Percentiles rank a stretch among this genome's conserved stretches.
Evolutionary conservation across 2,888 invertebrate genomes (phyloP).

Genomic region (Drosophila lutescens): DNA sequence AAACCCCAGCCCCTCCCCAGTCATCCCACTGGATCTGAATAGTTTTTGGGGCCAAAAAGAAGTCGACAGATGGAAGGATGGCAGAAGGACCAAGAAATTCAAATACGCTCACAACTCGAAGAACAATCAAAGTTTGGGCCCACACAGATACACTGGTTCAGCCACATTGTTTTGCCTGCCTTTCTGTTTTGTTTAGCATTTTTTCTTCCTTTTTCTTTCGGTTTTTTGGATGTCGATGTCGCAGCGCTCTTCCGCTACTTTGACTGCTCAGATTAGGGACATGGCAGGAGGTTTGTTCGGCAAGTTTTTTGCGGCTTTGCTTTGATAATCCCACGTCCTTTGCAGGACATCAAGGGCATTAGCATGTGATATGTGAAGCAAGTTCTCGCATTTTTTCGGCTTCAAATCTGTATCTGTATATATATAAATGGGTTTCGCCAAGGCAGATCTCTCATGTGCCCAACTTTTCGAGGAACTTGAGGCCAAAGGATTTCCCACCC

Average conservation of each 20-base stretch:
- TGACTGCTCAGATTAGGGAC: constrained; percentile 39
- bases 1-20: too few relatives aligned
- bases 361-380: constrained; percentile 46
- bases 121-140: constrained; percentile 31
- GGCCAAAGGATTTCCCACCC: constrained; percentile 2
- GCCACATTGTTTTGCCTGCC: constrained; percentile 25
- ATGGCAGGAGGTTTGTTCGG: constrained; percentile 25
- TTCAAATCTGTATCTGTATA: constrained; percentile 14
- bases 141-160: neutral
- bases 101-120: constrained; percentile 37
- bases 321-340: constrained; percentile 39
- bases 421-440: constrained; percentile 22
- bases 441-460: too few relatives aligned
- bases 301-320: constrained; percentile 49
- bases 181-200: constrained; percentile 15
- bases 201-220: neutral
- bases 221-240: constrained; percentile 16
- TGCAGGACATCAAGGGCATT: constrained; percentile 42
- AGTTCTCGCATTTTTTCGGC: constrained; percentile 22
- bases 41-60: neutral
- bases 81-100: constrained; percentile 29
- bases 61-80: neutral
- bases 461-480: constrained; percentile 11
- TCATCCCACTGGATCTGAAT: neutral
- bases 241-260: constrained; percentile 28